These are phyloP conservation scores for Lathamus discolor DNA, from an alignment of 2,113 vertebrate genomes.

Conservation along the genomic window DNA sequence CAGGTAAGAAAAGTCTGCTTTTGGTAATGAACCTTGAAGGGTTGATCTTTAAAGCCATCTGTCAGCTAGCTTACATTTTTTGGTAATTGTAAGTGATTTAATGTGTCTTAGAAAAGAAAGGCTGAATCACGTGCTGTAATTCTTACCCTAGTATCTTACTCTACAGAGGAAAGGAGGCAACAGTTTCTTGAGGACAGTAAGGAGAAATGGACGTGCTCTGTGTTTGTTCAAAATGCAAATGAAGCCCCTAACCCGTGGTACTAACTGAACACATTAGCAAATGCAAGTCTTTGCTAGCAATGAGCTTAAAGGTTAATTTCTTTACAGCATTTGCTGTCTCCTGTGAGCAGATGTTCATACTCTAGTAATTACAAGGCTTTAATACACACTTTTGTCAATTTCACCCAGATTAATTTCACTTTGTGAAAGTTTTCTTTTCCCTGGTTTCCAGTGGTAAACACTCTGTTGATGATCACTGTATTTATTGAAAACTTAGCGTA, in stretches of 20 bases:
- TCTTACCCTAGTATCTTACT: not conserved
- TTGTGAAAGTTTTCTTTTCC: not conserved
- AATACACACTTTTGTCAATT: not conserved
- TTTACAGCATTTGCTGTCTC: not conserved
- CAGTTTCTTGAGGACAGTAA: not conserved
- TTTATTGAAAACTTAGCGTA: not conserved
- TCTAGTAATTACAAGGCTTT: not conserved
- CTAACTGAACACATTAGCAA: not conserved
- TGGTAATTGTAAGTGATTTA: conserved; percentile 18
- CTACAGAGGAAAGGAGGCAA: not conserved
- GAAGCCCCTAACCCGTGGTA: not conserved
- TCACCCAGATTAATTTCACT: not conserved
- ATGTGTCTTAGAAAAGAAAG: not conserved
- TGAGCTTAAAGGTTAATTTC: not conserved
- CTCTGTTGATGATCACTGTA: not conserved
- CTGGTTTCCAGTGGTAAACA: not conserved
- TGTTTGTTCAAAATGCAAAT: not conserved
- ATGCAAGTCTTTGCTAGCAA: not conserved
- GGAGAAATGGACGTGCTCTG: not conserved
- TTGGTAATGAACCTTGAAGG: conserved; percentile 36
- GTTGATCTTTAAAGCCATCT: conserved; percentile 34
- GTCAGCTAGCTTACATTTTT: conserved; percentile 3
- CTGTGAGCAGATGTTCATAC: not conserved
- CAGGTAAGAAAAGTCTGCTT: conserved; percentile 18
- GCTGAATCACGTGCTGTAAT: not conserved